Evolutionary conservation across 2,113 vertebrate genomes (phyloP), one percentile per base, ranked within the genome.

Genomic region (Cyprinus carpio): DNA sequence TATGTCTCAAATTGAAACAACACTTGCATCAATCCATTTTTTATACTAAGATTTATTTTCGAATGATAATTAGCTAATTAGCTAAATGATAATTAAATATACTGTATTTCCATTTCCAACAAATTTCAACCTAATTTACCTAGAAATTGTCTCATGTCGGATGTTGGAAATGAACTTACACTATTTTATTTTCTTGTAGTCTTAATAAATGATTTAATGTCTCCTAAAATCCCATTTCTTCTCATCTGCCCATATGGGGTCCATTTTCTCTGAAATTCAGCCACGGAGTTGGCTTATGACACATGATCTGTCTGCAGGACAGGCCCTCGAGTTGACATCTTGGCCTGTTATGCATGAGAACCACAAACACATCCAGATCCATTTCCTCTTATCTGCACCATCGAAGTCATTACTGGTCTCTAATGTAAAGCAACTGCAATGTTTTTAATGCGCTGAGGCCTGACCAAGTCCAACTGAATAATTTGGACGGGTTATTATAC

Each of bases 231-330:
- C 23, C 83, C 25, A 40, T 37, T 65, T 87, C 81, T 92, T 90
- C 88, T 89, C 87, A 12, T 83, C 82, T 83, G 75, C 60, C 77
- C 91, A 89, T 90, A 78, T 92, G 91, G 90, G 89, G 87, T 88
- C 86, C 85, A 87, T 93, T 91, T 89, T 58, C 87, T 80, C 40
- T 37, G 75, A 87, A 81, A 64, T 58, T 60, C 71, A 85, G 91
- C 86, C 86, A 25, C 64, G 81, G 34, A 79, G 54, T 62, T 64
- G 34, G 23, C 37, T 64, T 64, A 29, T 31, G 83, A 81, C 51
- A 54, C 86, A 84, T 71, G 83, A 76, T 86, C 40, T 58, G 54
- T 81, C 85, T 85, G 89, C 83, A 83, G 83, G 82, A 65, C 82
- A 83, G 77, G 76, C 54, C 69, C 56, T 85, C 82, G 49, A 40